Evolutionary conservation across 2,888 invertebrate genomes (phyloP).

Genomic region (Melikaiella ostensackeni): DNA sequence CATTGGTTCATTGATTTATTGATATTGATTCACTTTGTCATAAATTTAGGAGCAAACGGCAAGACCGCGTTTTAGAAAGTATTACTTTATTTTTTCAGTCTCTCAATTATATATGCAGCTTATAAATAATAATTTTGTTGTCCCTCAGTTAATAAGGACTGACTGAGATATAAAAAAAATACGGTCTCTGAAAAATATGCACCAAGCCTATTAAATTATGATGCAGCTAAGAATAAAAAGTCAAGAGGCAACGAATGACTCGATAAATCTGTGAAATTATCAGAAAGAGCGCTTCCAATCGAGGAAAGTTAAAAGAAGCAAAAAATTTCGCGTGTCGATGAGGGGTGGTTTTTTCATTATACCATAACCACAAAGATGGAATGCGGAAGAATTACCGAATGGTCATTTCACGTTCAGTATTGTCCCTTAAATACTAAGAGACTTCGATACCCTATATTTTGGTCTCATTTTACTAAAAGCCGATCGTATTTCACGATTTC

Average conservation of each 20-base stretch:
- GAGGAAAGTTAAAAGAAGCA: conserved; percentile 20
- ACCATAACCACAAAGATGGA: conserved; percentile 14
- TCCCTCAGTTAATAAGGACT: too few relatives aligned
- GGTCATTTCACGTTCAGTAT: conserved; percentile 68
- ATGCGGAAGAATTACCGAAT: conserved; percentile 50
- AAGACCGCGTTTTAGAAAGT: not conserved
- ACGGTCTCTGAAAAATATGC: not conserved
- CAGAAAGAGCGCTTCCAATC: not conserved
- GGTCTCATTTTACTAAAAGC: conserved; percentile 76
- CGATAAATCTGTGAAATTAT: conserved; percentile 24
- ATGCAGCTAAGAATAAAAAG: not conserved
- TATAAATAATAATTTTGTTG: too few relatives aligned
- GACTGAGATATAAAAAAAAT: not conserved
- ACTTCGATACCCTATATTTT: conserved; percentile 71
- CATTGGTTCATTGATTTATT: conserved; percentile 8
- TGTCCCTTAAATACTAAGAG: conserved; percentile 50
- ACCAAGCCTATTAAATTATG: too few relatives aligned
- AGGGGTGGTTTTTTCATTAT: conserved; percentile 22
- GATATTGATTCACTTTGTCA: not conserved
- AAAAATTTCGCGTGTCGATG: not conserved
- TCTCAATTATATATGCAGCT: not conserved
- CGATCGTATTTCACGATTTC: conserved; percentile 73
- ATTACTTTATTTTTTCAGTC: not conserved
- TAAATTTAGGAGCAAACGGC: too few relatives aligned
- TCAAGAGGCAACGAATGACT: not conserved